Conservation (phyloP, 2,113 vertebrate genomes). For the Entelurus aequoreus region DNA sequence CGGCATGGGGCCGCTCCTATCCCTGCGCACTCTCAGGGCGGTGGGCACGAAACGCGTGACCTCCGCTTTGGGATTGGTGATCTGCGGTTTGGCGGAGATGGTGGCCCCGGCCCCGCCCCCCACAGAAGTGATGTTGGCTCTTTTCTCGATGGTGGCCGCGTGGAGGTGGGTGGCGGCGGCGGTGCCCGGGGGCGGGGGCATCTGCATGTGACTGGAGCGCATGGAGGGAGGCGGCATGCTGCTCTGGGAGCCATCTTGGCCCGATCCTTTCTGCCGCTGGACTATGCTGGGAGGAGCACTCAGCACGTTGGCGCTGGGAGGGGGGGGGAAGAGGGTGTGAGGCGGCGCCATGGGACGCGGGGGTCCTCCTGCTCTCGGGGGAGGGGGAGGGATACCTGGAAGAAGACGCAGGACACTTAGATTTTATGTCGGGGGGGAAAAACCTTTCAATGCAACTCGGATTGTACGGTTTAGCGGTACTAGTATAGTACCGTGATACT, state of each 20-base stretch:
- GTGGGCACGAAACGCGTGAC: constrained; percentile 96
- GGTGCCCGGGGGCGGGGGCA: constrained; percentile 75
- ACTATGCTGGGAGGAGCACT: constrained; percentile 93
- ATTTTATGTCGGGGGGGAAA: neutral
- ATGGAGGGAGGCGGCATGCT: constrained; percentile 63
- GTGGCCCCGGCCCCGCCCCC: constrained; percentile 71
- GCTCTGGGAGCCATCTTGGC: constrained; percentile 51
- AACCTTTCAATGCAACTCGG: too few species aligned
- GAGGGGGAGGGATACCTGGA: constrained; percentile 91
- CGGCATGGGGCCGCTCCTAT: constrained; percentile 67
- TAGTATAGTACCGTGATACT: too few species aligned
- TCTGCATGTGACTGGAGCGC: constrained; percentile 65
- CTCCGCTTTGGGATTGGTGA: constrained; percentile 95
- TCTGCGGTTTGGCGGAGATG: constrained; percentile 97
- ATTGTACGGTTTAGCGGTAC: too few species aligned
- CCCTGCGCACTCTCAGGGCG: constrained; percentile 87
- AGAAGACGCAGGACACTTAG: neutral
- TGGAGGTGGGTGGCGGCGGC: constrained; percentile 51
- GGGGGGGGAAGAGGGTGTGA: constrained; percentile 86
- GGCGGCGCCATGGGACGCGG: constrained; percentile 80
- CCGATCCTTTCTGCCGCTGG: constrained; percentile 86
- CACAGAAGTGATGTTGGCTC: constrained; percentile 68
- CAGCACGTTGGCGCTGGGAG: constrained; percentile 82
- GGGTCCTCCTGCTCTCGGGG: constrained; percentile 82
- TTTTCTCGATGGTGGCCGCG: constrained; percentile 73